Evolutionary conservation across 2,888 invertebrate genomes (phyloP), one percentile per base, ranked within the genome.

Genomic region (Torymus texanus): DNA sequence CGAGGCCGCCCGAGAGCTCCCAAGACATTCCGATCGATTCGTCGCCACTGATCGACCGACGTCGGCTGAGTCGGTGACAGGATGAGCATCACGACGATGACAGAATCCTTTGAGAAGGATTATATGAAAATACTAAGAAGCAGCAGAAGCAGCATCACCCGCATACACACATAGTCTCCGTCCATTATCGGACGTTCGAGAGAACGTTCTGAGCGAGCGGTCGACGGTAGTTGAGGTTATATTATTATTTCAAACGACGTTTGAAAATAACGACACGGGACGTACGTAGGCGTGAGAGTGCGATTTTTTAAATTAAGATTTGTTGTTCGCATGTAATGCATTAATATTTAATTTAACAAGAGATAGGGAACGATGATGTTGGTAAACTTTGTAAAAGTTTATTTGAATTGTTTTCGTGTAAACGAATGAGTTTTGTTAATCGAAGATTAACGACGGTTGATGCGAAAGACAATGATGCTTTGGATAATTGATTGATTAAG

Each of bases 21-120:
- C 74, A 81, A 62, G 72, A 82, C 79, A 82, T 82, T 82, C 82
- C 82, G 72, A 79, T 81, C 53, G 80, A 81, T 71, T 79, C 80
- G 29, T 79, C 79, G 70, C 79, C 82, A 66, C 62, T 83, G 58
- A 80, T 81, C 58, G 75, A 74, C 51, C 75, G 81, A 16, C 75
- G 78, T 51, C 70, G 75, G 59, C 73, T 62, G 56, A 79, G 75
- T 75, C 53, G 79, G 75, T 78, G 81, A 82, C 78, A 73, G 68
- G 24, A 59, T 56, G 73, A 65, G 11, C 21, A 51, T 14, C 58
- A 55, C 51, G 65, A 21, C 63, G 71, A 56, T 59, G 21, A 78
- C 29, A 65, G 29, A 55, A 79, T 75, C 75, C 66, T 65, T 73
- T 75, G 66, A 74, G 56, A 62, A 65, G 29, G 18, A 59, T 59